Evolutionary conservation across 2,113 vertebrate species (phyloP).

Genomic region (Eretmochelys imbricata): DNA sequence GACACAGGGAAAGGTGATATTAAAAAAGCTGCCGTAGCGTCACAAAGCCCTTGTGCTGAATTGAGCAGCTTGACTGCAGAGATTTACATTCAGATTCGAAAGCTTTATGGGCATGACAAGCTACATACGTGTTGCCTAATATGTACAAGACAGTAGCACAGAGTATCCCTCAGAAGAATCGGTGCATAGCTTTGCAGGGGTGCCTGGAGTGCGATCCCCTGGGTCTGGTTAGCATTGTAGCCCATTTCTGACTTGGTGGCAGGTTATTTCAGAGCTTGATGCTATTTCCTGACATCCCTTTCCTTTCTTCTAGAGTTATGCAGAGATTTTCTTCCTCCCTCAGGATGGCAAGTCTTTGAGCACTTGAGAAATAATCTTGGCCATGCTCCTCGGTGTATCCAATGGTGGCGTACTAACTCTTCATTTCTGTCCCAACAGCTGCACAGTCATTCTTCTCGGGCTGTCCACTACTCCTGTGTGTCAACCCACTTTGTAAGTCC

Average conservation of each 20-base stretch:
- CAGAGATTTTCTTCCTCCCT: not conserved
- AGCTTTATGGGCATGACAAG: not conserved
- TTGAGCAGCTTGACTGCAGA: not conserved
- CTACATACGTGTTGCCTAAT: not conserved
- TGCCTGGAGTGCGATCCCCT: not conserved
- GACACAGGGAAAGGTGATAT: not conserved
- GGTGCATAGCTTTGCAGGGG: not conserved
- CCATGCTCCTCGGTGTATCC: not conserved
- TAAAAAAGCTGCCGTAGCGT: not conserved
- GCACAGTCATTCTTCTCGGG: not conserved
- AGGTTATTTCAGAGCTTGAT: not conserved
- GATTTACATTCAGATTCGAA: not conserved
- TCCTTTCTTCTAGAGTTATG: not conserved
- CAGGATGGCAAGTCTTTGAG: not conserved
- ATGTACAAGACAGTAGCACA: not conserved
- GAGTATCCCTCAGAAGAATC: not conserved
- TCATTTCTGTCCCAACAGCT: not conserved
- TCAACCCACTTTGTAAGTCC: not conserved
- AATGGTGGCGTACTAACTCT: not conserved
- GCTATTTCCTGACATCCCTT: not conserved
- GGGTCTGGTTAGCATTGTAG: not conserved
- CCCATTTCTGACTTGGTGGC: not conserved
- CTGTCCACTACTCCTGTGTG: not conserved
- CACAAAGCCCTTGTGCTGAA: not conserved
- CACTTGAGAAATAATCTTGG: not conserved